Evolutionary conservation across 1,140 invertebrate species (phyloP).

Genomic region (Nautilus pompilius): DNA sequence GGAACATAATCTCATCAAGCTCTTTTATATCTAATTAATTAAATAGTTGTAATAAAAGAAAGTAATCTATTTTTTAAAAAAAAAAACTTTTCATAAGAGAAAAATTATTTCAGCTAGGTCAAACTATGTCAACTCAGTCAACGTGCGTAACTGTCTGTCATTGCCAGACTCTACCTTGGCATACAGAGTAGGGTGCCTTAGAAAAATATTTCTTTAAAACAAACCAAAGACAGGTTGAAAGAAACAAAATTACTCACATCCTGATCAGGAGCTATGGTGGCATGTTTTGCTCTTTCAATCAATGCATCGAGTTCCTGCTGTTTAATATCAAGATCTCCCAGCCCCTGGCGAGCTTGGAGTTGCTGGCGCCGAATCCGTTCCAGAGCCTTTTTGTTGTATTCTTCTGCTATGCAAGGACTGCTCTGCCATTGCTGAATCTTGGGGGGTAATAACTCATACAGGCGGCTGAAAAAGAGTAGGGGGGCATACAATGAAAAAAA

Average conservation of each 20-base stretch:
- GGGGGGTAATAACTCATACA: conserved; percentile 74
- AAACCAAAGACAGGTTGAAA: neutral
- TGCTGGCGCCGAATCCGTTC: conserved; percentile 80
- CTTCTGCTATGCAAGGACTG: conserved; percentile 83
- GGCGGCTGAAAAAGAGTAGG: conserved; percentile 47
- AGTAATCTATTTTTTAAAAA: too few species aligned
- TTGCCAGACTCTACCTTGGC: too few species aligned
- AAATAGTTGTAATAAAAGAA: too few species aligned
- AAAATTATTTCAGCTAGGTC: too few species aligned
- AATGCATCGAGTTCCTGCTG: conserved; percentile 73
- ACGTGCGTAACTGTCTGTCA: too few species aligned
- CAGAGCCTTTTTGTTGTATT: conserved; percentile 77
- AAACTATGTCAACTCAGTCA: too few species aligned
- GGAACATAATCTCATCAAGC: too few species aligned
- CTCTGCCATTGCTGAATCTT: conserved; percentile 92
- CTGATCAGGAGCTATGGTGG: conserved; percentile 60
- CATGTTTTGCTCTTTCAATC: conserved; percentile 70
- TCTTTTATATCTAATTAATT: too few species aligned
- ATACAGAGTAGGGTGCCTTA: too few species aligned
- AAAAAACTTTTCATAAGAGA: too few species aligned
- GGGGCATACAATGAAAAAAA: neutral
- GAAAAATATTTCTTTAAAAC: too few species aligned
- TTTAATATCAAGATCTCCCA: conserved; percentile 52
- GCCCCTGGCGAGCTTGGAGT: conserved; percentile 69
- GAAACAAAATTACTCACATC: conserved; percentile 30